phyloP scores from a whole-genome alignment of 1,140 invertebrate species.

The Drosophila subobscura region DNA sequence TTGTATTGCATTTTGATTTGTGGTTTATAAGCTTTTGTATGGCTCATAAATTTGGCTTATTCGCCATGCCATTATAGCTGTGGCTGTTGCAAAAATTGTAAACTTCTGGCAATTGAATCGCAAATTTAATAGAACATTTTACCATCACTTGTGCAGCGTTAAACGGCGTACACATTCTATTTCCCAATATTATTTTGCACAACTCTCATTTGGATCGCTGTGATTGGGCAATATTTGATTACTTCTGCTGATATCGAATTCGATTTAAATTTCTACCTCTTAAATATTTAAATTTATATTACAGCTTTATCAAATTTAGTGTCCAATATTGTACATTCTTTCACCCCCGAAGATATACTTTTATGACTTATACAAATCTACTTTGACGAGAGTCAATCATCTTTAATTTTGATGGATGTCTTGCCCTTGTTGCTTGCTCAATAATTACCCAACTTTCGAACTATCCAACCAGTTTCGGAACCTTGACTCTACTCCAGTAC shows the following conservation, averaged over 20 bases:
- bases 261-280: too few relatives aligned
- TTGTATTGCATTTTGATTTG: slow-evolving; percentile 57
- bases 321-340: too few relatives aligned
- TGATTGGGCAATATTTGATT: background rate
- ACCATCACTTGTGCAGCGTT: background rate
- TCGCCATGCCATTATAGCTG: slow-evolving; percentile 36
- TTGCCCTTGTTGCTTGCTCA: too few relatives aligned
- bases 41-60: slow-evolving; percentile 76
- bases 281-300: too few relatives aligned
- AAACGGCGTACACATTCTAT: slow-evolving; percentile 29
- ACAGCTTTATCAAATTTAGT: too few relatives aligned
- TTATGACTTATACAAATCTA: too few relatives aligned
- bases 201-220: background rate
- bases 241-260: too few relatives aligned
- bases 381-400: too few relatives aligned
- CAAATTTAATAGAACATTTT: slow-evolving; percentile 18
- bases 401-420: too few relatives aligned
- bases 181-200: background rate
- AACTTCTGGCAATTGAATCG: slow-evolving; percentile 46
- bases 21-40: slow-evolving; percentile 74
- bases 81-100: slow-evolving; percentile 5
- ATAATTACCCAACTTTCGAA: too few relatives aligned
- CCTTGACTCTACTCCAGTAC: background rate
- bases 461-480: too few relatives aligned
- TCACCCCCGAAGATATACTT: too few relatives aligned